Base-by-base conservation (phyloP, 2,797 vertebrate genomes). In the Sebastiscus tertius region DNA sequence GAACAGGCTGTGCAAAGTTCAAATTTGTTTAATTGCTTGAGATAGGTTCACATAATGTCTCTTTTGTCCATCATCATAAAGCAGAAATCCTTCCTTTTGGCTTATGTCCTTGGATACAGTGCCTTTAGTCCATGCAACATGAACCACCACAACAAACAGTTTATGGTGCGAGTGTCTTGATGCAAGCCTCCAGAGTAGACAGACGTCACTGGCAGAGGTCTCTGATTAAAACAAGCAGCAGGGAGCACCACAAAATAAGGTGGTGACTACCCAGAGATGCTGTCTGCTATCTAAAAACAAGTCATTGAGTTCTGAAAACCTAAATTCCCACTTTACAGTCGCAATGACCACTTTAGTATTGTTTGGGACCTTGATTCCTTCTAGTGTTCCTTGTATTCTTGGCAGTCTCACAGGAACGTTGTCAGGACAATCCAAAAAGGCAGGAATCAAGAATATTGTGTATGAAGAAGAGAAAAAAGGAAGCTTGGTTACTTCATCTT, bases 401-500 rank as follows among this genome's bases (percentile, higher is more conserved):
- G 46, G 49, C 2, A 16, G 63, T 33, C 14, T 68, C 33, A 2
- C 46, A n/a, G 46, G 54, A 80, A 63, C 13, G 6, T 69, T 59
- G 5, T 75, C 54, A 27, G 62, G 49, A 31, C 20, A 59, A 59
- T 75, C 71, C 76, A 72, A 59, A 74, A 73, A 82, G 56, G 75
- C 46, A 55, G 11, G 54, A 68, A 67, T 77, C 55, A 52, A 58
- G 4, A 60, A n/a, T 52, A 16, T 14, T 75, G 31, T 36, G 26
- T 58, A 20, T 18, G 24, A 36, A 55, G 33, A 62, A 22, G 54
- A 54, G 24, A 55, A 59, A 26, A 56, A 22, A 8, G 12, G n/a
- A 65, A 31, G 29, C 26, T 46, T 31, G 5, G 71, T 56, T 63
- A 79, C 77, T 82, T 91, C 76, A 87, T 82, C 63, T 46, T n/a